Evolutionary conservation across 2,113 vertebrate species (phyloP).

Genomic region (Indicator indicator): DNA sequence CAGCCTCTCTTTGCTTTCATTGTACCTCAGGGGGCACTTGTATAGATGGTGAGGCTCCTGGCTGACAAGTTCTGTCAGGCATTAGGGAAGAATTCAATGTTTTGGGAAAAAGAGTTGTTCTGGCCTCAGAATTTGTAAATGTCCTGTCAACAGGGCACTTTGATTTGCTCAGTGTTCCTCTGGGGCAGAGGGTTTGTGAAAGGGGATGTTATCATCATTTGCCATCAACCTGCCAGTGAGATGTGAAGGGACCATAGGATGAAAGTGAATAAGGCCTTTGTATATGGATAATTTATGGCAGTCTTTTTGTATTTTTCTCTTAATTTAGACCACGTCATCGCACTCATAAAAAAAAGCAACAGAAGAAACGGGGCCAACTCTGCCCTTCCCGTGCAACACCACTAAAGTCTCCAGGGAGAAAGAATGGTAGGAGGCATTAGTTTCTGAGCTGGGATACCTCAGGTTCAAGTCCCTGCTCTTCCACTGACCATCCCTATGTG

Average conservation of each 20-base stretch:
- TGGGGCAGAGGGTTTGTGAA: neutral
- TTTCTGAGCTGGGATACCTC: conserved; percentile 62
- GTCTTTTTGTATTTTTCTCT: conserved; percentile 68
- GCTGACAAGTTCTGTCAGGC: neutral
- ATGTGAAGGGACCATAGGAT: neutral
- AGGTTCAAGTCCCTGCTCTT: conserved; percentile 51
- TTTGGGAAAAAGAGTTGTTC: neutral
- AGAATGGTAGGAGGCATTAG: conserved; percentile 71
- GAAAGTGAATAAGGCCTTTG: conserved; percentile 39
- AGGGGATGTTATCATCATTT: neutral
- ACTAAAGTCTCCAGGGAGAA: conserved; percentile 70
- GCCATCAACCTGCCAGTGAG: neutral
- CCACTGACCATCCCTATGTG: neutral
- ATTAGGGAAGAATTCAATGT: neutral
- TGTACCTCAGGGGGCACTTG: neutral
- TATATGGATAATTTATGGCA: conserved; percentile 54
- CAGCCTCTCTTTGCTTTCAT: neutral
- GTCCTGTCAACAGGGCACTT: neutral
- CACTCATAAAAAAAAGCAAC: conserved; percentile 74
- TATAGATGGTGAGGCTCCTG: neutral
- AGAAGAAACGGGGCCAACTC: conserved; percentile 68
- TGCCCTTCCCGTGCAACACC: conserved; percentile 65
- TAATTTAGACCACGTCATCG: conserved; percentile 68
- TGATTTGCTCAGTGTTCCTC: neutral
- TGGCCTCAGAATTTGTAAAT: neutral